Percentiles rank a stretch among this genome's conserved stretches.
Conservation (phyloP, 2,888 invertebrate species). For the Drosophila gaucha region DNA sequence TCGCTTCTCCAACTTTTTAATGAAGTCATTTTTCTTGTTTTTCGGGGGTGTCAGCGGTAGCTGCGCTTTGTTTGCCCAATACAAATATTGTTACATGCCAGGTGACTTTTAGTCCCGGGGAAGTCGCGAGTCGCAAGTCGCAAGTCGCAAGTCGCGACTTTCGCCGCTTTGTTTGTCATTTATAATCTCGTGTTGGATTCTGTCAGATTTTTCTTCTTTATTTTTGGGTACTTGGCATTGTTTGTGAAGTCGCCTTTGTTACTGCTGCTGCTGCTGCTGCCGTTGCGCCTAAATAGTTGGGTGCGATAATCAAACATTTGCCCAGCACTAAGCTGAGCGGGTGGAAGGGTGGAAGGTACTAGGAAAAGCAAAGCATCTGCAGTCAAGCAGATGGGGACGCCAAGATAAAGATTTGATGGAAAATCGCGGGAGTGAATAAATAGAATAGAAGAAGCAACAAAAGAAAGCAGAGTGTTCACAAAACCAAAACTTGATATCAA, state of each 20-base stretch:
- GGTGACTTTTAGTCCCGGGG: slow-evolving; percentile 40
- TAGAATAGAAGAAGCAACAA: not conserved
- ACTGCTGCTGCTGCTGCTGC: slow-evolving; percentile 14
- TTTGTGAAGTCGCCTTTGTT: slow-evolving; percentile 36
- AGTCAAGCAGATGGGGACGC: slow-evolving; percentile 28
- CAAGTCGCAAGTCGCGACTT: slow-evolving; percentile 36
- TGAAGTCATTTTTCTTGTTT: slow-evolving; percentile 71
- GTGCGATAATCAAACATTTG: slow-evolving; percentile 51
- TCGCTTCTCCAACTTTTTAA: slow-evolving; percentile 70
- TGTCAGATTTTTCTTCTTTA: slow-evolving; percentile 2
- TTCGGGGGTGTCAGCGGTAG: slow-evolving; percentile 3
- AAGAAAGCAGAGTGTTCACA: slow-evolving; percentile 2
- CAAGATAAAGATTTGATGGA: slow-evolving; percentile 30
- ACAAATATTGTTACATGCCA: slow-evolving; percentile 59
- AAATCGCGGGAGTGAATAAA: slow-evolving; percentile 21
- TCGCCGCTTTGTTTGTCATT: slow-evolving; percentile 60
- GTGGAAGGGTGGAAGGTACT: not conserved
- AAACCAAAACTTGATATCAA: not conserved
- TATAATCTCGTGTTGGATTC: slow-evolving; percentile 44
- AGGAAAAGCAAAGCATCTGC: slow-evolving; percentile 7
- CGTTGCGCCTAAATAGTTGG: slow-evolving; percentile 33
- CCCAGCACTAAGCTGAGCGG: not conserved
- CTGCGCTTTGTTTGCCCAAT: slow-evolving; percentile 61
- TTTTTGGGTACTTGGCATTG: slow-evolving; percentile 30
- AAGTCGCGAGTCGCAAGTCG: slow-evolving; percentile 5